Evolutionary conservation across 92 coral and sea anemone species (phyloP).

Genomic region (Isaurus tuberculatus): DNA sequence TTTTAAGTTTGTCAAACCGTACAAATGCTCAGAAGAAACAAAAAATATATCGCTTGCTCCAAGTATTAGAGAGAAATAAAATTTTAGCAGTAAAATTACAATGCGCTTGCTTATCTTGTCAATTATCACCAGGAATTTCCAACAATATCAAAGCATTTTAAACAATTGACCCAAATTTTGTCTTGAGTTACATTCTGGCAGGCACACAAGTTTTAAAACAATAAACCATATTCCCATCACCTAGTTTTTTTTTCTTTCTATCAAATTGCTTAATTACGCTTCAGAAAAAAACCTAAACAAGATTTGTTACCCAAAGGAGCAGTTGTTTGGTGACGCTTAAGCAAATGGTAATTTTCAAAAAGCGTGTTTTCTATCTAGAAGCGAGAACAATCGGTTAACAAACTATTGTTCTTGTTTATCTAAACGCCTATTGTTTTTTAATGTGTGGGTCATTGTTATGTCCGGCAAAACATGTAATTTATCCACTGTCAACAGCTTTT

Average conservation of each 20-base stretch:
- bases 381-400: background rate
- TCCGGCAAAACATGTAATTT: slow-evolving; percentile 9
- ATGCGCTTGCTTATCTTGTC: background rate
- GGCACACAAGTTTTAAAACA: too few relatives aligned
- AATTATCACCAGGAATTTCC: too few relatives aligned
- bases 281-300: background rate
- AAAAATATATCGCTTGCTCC: background rate
- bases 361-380: background rate
- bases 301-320: background rate
- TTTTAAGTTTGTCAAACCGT: background rate
- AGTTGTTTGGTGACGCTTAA: background rate
- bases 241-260: background rate
- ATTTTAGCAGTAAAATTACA: background rate
- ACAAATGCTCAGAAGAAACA: slow-evolving; percentile 3
- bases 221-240: too few relatives aligned
- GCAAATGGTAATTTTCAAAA: too few relatives aligned
- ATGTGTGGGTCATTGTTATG: slow-evolving; percentile 4
- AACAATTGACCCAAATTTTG: too few relatives aligned
- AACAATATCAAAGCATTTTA: too few relatives aligned
- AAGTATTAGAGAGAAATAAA: background rate
- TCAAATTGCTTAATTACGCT: background rate
- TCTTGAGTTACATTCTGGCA: too few relatives aligned
- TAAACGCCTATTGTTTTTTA: background rate
- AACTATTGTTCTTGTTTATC: slow-evolving; percentile 7
- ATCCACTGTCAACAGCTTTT: slow-evolving; percentile 5